Evolutionary conservation across 2,888 invertebrate species (phyloP).

Genomic region (Ectobius pallidus): DNA sequence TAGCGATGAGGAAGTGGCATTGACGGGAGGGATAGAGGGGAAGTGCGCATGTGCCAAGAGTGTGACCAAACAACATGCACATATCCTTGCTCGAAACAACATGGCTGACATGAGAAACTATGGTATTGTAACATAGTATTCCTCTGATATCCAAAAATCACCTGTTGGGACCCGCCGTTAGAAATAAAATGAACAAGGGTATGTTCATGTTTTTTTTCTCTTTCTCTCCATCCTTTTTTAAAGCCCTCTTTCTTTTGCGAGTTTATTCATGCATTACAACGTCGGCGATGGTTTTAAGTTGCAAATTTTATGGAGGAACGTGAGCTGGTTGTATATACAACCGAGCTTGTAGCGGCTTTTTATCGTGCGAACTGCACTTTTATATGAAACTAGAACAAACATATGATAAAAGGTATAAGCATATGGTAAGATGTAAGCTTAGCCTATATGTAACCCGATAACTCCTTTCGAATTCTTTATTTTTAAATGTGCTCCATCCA

Average conservation of each 20-base stretch:
- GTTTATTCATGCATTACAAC: slow-evolving; percentile 8
- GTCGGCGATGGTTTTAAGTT: slow-evolving; percentile 17
- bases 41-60: slow-evolving; percentile 24
- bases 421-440: too few relatives aligned
- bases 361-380: background rate
- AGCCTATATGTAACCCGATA: too few relatives aligned
- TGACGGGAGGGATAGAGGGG: slow-evolving; percentile 21
- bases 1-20: slow-evolving; percentile 31
- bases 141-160: background rate
- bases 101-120: slow-evolving; percentile 37
- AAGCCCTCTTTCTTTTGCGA: background rate
- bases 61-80: slow-evolving; percentile 37
- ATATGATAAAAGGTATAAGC: background rate
- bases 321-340: slow-evolving; percentile 2
- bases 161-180: slow-evolving; percentile 15
- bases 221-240: too few relatives aligned
- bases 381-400: background rate
- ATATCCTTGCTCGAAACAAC: slow-evolving; percentile 37
- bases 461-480: too few relatives aligned
- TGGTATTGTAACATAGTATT: slow-evolving; percentile 5
- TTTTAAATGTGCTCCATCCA: too few relatives aligned
- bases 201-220: background rate
- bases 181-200: background rate
- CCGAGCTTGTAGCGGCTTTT: background rate
- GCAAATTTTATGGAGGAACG: slow-evolving; percentile 14